Evolutionary conservation across 2,797 vertebrate genomes (phyloP).

Genomic region (Oreochromis mossambicus): DNA sequence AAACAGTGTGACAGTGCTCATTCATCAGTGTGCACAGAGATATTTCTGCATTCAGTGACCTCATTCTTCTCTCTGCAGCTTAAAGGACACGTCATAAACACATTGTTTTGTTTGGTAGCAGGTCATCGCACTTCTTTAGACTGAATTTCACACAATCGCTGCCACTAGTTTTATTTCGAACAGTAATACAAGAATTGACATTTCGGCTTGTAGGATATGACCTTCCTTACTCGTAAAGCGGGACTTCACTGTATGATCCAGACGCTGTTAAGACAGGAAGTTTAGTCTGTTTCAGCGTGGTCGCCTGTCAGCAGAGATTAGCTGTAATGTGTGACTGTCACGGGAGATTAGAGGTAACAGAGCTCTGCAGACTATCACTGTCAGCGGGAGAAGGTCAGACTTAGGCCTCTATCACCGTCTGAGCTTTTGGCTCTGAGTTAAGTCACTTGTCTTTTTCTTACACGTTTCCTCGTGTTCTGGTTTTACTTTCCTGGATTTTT

Average conservation of each 20-base stretch:
- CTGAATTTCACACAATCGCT: not conserved
- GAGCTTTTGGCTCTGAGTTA: not conserved
- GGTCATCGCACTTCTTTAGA: not conserved
- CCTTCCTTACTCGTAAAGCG: conserved; percentile 1
- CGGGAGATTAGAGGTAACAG: conserved; percentile 54
- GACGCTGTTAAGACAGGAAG: conserved; percentile 58
- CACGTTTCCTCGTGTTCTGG: not conserved
- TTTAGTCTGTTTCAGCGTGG: conserved; percentile 61
- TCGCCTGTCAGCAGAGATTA: conserved; percentile 56
- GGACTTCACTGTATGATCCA: conserved; percentile 18
- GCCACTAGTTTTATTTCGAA: not conserved
- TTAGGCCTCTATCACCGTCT: conserved; percentile 20
- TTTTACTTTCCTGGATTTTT: not conserved
- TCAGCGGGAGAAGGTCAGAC: conserved; percentile 43
- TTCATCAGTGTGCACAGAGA: not conserved
- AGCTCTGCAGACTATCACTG: conserved; percentile 62
- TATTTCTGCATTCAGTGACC: not conserved
- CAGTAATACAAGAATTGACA: not conserved
- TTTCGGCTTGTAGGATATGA: conserved; percentile 6
- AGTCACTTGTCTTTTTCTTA: conserved; percentile 1
- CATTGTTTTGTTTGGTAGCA: not conserved
- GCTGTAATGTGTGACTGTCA: conserved; percentile 58
- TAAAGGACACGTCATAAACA: not conserved
- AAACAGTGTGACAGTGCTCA: not conserved
- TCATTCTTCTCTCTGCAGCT: not conserved